Evolutionary conservation across 2,888 invertebrate species (phyloP).

Genomic region (Cataglyphis altisquamis): DNA sequence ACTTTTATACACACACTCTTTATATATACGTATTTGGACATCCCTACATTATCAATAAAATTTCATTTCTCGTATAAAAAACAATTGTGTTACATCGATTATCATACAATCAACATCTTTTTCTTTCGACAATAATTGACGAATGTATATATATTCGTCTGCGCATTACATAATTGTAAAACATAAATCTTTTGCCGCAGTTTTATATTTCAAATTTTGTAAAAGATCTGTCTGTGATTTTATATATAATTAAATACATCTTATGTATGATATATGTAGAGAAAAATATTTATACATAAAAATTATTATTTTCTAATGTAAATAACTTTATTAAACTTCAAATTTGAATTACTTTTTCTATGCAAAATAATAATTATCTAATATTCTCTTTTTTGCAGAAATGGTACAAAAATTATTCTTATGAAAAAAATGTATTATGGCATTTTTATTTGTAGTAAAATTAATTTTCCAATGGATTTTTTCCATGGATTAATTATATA

Average conservation of each 20-base stretch:
- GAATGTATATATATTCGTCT: too few species aligned
- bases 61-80: conserved; percentile 70
- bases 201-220: conserved; percentile 14
- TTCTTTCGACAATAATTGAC: not conserved
- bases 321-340: not conserved
- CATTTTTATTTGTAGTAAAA: not conserved
- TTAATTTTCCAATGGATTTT: too few species aligned
- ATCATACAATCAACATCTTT: not conserved
- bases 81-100: conserved; percentile 3
- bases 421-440: not conserved
- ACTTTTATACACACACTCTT: conserved; percentile 82
- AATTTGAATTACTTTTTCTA: not conserved
- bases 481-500: not conserved
- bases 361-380: not conserved
- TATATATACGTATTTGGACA: conserved; percentile 70
- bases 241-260: not conserved
- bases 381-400: not conserved
- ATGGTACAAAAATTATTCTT: too few species aligned
- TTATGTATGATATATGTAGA: not conserved
- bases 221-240: not conserved
- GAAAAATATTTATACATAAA: not conserved
- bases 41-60: conserved; percentile 78
- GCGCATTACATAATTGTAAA: not conserved
- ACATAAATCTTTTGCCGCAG: not conserved
- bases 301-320: not conserved